These are phyloP conservation scores for Dascillus cervinus DNA, from an alignment of 2,888 invertebrate genomes.

Conservation along the genomic window DNA sequence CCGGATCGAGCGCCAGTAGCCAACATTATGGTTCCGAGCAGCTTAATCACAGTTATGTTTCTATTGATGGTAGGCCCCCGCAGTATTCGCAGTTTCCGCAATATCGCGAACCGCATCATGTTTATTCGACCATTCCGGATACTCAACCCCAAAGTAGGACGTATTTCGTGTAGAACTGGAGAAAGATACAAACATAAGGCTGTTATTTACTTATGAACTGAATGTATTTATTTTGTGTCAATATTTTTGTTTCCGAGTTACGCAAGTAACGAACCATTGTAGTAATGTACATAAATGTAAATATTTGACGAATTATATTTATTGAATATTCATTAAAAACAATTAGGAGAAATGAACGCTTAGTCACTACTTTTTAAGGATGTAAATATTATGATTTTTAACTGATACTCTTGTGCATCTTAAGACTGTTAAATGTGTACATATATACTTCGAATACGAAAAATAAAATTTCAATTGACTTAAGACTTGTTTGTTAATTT, in stretches of 20 bases:
- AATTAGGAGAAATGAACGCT: conserved; percentile 28
- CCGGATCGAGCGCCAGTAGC: conserved; percentile 46
- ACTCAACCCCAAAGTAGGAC: conserved; percentile 39
- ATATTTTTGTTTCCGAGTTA: not conserved
- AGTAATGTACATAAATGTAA: conserved; percentile 9
- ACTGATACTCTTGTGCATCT: conserved; percentile 30
- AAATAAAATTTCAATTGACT: conserved; percentile 12
- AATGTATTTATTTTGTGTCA: conserved; percentile 5
- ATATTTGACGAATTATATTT: conserved; percentile 8
- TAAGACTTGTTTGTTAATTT: too few relatives aligned
- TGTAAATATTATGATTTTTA: conserved; percentile 26
- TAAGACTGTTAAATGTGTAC: conserved; percentile 40
- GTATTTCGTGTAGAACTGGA: conserved; percentile 38
- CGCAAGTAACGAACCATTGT: not conserved
- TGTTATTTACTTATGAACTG: conserved; percentile 20
- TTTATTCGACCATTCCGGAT: conserved; percentile 43
- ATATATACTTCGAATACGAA: conserved; percentile 25
- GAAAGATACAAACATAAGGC: conserved; percentile 16
- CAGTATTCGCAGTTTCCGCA: conserved; percentile 38
- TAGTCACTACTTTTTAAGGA: conserved; percentile 40
- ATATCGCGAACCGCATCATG: conserved; percentile 33
- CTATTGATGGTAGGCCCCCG: conserved; percentile 48
- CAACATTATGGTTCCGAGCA: conserved; percentile 59
- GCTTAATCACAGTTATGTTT: conserved; percentile 62
- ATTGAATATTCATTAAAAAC: conserved; percentile 8